phyloP scores from a whole-genome alignment of 2,113 vertebrate genomes.

The Microtus richardsoni region DNA sequence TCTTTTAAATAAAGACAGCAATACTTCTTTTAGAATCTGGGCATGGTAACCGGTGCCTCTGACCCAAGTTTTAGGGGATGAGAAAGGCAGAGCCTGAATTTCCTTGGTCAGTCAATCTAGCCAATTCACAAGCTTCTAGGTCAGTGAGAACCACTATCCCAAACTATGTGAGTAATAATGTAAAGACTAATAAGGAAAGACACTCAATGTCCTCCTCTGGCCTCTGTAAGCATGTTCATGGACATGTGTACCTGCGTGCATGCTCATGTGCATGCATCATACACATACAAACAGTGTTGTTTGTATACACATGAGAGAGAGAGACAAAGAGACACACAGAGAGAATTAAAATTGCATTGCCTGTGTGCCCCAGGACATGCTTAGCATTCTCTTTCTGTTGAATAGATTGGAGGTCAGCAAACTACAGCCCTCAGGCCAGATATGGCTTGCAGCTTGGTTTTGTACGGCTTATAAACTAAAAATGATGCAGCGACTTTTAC shows the following conservation, averaged over 20 bases:
- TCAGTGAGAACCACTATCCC: not conserved
- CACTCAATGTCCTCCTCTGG: too few relatives aligned
- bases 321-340: not conserved
- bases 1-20: not conserved
- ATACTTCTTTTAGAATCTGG: not conserved
- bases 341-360: not conserved
- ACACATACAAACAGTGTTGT: not conserved
- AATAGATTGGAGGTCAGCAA: not conserved
- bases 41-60: not conserved
- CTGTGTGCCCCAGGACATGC: not conserved
- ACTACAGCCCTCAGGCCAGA: not conserved
- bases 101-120: not conserved
- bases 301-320: too few relatives aligned
- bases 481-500: not conserved
- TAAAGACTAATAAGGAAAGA: not conserved
- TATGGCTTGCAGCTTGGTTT: not conserved
- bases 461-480: conserved; percentile 17
- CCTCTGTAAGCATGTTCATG: not conserved
- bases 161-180: not conserved
- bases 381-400: not conserved
- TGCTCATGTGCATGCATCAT: not conserved
- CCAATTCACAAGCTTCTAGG: not conserved
- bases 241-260: not conserved
- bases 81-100: too few relatives aligned
- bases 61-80: not conserved